phyloP scores from a whole-genome alignment of 2,888 invertebrate genomes.

The Limnephilus lunatus region DNA sequence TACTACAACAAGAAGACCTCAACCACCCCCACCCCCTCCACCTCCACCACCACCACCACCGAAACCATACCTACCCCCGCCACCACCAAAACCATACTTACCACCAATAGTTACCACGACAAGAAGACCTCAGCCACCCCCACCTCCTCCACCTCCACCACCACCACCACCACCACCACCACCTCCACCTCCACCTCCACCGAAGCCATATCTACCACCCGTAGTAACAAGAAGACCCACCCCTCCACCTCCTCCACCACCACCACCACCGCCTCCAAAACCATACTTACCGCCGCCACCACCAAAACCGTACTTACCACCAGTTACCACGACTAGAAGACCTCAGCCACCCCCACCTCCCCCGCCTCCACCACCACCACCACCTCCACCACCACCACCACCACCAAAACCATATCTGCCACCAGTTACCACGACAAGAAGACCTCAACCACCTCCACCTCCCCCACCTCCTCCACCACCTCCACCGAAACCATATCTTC shows the following conservation, averaged over 20 bases:
- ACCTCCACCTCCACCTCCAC: neutral
- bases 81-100: neutral
- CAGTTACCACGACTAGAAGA: neutral
- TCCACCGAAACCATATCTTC: slow-evolving; percentile 15
- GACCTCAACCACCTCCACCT: neutral
- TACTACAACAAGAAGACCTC: neutral
- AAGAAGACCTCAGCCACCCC: neutral
- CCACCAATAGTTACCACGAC: neutral
- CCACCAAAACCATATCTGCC: slow-evolving; percentile 31
- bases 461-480: neutral
- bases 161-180: slow-evolving; percentile 45
- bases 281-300: neutral
- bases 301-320: neutral
- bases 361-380: slow-evolving; percentile 9
- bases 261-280: slow-evolving; percentile 20
- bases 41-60: neutral
- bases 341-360: slow-evolving; percentile 28
- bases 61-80: slow-evolving; percentile 21
- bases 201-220: neutral
- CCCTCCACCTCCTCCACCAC: slow-evolving; percentile 49
- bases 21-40: neutral
- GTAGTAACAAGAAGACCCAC: slow-evolving; percentile 25
- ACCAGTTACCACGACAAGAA: neutral
- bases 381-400: slow-evolving; percentile 2
- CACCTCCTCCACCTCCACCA: slow-evolving; percentile 28